A percentile compares a stretch with the other conserved stretches of the same genome.
These are phyloP conservation scores for Triplophysa siluroides DNA, from an alignment of 2,113 vertebrate species.

Conservation along the genomic window DNA sequence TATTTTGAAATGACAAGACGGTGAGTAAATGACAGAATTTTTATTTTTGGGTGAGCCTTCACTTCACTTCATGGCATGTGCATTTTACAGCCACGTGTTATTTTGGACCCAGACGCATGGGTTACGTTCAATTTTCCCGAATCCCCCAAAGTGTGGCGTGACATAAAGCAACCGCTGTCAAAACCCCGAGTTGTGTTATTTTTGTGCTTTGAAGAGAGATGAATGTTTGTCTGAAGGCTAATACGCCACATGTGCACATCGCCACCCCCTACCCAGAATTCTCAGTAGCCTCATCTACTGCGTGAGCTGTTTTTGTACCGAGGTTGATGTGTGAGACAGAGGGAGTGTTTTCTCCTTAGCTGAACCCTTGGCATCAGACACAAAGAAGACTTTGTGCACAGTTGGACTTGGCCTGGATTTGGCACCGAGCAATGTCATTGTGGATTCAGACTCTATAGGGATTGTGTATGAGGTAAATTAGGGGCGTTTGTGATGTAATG, in stretches of 20 bases:
- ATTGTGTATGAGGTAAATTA: slow-evolving; percentile 2
- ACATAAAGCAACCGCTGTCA: slow-evolving; percentile 3
- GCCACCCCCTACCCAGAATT: slow-evolving; percentile 22
- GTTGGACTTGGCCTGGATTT: slow-evolving; percentile 9
- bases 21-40: too few species aligned
- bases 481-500: background rate
- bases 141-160: background rate
- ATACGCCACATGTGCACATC: slow-evolving; percentile 34
- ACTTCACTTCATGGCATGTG: too few species aligned
- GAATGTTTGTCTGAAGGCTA: slow-evolving; percentile 2
- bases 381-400: slow-evolving; percentile 53
- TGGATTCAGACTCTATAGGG: slow-evolving; percentile 25
- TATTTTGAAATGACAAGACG: too few species aligned
- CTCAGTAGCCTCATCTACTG: slow-evolving; percentile 31
- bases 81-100: slow-evolving; percentile 8
- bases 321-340: slow-evolving; percentile 11
- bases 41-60: too few species aligned
- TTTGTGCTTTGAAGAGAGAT: slow-evolving; percentile 30
- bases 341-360: slow-evolving; percentile 57
- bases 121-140: background rate
- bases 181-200: slow-evolving; percentile 28
- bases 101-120: background rate
- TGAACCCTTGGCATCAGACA: slow-evolving; percentile 62
- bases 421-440: slow-evolving; percentile 4
- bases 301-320: slow-evolving; percentile 23